phyloP scores from a whole-genome alignment of 2,113 vertebrate species.

The Macroglossus sobrinus region DNA sequence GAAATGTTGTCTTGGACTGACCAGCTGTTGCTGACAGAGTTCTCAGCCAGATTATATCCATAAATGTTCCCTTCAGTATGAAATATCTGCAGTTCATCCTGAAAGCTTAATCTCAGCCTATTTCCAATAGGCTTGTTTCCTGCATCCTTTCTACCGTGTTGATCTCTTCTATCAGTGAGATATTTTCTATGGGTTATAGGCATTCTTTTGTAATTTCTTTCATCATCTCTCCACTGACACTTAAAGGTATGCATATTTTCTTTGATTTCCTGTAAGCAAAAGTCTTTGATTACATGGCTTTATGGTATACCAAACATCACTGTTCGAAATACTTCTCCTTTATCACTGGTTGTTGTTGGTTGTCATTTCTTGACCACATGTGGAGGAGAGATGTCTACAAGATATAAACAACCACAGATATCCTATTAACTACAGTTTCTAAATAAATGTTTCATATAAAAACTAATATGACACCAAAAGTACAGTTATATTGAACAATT shows the following conservation, averaged over 20 bases:
- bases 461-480: background rate
- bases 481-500: background rate
- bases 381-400: background rate
- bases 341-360: background rate
- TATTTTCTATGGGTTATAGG: background rate
- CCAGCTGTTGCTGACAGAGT: background rate
- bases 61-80: background rate
- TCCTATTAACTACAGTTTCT: background rate
- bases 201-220: background rate
- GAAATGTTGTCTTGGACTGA: background rate
- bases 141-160: background rate
- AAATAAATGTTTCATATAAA: background rate
- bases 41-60: background rate
- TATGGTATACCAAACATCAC: background rate
- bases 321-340: background rate
- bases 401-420: background rate
- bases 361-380: background rate
- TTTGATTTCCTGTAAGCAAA: background rate
- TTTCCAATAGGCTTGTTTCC: background rate
- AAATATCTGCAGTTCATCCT: background rate
- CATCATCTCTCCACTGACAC: background rate
- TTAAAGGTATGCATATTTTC: background rate
- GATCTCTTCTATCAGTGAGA: background rate
- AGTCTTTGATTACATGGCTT: background rate
- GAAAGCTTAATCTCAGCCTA: background rate